phyloP scores from a whole-genome alignment of 2,113 vertebrate species.

The Laterallus jamaicensis region DNA sequence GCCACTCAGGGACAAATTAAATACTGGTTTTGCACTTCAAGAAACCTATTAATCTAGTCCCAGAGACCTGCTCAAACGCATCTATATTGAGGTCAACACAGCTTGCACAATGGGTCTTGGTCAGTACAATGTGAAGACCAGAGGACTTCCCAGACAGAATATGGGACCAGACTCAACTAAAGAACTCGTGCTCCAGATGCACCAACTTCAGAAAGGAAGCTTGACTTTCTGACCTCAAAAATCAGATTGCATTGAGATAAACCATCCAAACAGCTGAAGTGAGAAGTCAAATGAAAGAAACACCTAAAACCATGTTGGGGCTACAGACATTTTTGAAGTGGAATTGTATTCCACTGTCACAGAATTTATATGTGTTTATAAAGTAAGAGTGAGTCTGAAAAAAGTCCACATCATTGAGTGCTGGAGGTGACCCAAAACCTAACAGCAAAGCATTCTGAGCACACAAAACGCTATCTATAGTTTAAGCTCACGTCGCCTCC shows the following conservation, averaged over 20 bases:
- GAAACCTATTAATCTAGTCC: neutral
- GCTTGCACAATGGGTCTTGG: rapidly evolving
- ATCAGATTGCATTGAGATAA: neutral
- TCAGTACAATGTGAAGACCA: neutral
- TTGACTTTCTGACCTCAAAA: neutral
- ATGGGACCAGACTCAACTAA: neutral
- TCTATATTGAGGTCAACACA: neutral
- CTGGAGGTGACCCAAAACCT: neutral
- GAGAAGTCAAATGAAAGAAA: neutral
- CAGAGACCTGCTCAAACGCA: neutral
- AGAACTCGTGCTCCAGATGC: neutral
- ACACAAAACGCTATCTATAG: rapidly evolving
- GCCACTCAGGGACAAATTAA: neutral
- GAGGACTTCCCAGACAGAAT: neutral
- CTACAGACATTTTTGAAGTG: neutral
- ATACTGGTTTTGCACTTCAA: neutral
- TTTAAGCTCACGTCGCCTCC: rapidly evolving
- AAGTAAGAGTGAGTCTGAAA: neutral
- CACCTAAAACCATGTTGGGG: rapidly evolving
- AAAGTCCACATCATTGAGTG: neutral
- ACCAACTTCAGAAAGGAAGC: neutral
- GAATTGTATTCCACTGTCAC: neutral
- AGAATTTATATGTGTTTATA: neutral
- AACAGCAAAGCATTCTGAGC: neutral
- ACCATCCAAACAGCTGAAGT: neutral